Evolutionary conservation across 1,140 invertebrate species (phyloP), one percentile per base, ranked within the genome.

Genomic region (Brachionus paranguensis): DNA sequence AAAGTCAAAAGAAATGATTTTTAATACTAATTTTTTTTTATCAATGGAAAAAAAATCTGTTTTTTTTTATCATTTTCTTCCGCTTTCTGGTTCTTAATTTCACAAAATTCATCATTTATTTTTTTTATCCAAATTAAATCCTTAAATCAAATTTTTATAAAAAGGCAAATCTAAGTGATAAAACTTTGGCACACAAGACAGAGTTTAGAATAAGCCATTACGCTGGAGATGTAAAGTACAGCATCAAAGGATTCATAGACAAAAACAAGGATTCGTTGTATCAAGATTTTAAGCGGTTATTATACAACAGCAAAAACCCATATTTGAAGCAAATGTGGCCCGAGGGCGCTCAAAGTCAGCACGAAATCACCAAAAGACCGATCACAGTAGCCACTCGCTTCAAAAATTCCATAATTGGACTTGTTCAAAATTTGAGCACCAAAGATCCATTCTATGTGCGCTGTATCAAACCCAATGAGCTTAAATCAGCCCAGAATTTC

Each of bases 371-470:
- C 12, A 97, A 96, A 88, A 91, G 96, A 43, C 96, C 96, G 0
- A 91, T 94, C 33, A 98, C 96, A 0, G 96, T 96, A 41, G 96
- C 95, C 37, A 95, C 94, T 1, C 90, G 96, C 45, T 99, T 99
- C 91, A 95, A 96, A 88, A 95, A 93, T 86, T 98, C 96, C 2
- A 98, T 99, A 94, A 91, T 94, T 78, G 92, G 93, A 37, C 90
- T 99, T 29, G 95, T 97, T 1, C 92, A 94, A 70, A 96, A 95
- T 70, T 89, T 99, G 85, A 92, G 93, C 10, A 94, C 92, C 87
- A 97, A 97, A 87, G 90, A 96, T 86, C 96, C 96, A 1, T 96
- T 95, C 90, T 98, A 98, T 90, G 94, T 98, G n/a, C 92, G 96
- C 64, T 97, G 95, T 86, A 86, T 97, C 85, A 98, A 98, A 88